phyloP scores from a whole-genome alignment of 2,888 invertebrate species.

The Pycnomerus fuliginosus region DNA sequence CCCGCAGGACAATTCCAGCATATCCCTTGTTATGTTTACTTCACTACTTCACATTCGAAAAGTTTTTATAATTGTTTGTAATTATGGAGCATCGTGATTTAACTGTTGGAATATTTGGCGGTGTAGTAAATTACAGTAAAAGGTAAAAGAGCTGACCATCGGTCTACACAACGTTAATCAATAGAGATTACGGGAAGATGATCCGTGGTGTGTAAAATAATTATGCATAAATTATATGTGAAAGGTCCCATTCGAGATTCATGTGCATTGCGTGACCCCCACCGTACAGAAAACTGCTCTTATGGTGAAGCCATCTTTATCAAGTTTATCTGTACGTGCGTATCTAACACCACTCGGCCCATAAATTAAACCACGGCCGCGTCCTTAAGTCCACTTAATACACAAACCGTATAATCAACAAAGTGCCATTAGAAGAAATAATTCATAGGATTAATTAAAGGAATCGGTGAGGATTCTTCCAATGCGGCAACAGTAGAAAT shows the following conservation, averaged over 20 bases:
- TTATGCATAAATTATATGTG: conserved; percentile 40
- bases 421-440: conserved; percentile 15
- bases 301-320: conserved; percentile 42
- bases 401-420: conserved; percentile 14
- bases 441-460: conserved; percentile 15
- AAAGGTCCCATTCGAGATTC: conserved; percentile 43
- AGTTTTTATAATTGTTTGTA: no score
- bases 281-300: conserved; percentile 38
- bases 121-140: conserved; percentile 32
- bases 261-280: conserved; percentile 44
- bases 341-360: conserved; percentile 43
- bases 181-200: conserved; percentile 20
- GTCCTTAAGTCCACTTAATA: no score
- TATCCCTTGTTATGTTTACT: no score
- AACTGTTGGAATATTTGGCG: no score
- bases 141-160: conserved; percentile 25
- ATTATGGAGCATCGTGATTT: no score
- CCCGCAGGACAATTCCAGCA: no score
- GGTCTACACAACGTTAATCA: conserved; percentile 20
- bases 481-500: conserved; percentile 27
- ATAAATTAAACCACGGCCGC: conserved; percentile 36
- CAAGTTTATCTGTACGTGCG: conserved; percentile 43
- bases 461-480: conserved; percentile 10
- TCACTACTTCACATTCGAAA: no score
- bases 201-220: conserved; percentile 29